Percentiles rank a stretch among this genome's conserved stretches.
Conservation (phyloP, 1,140 invertebrate genomes). For the Drosophila oshimai region DNA sequence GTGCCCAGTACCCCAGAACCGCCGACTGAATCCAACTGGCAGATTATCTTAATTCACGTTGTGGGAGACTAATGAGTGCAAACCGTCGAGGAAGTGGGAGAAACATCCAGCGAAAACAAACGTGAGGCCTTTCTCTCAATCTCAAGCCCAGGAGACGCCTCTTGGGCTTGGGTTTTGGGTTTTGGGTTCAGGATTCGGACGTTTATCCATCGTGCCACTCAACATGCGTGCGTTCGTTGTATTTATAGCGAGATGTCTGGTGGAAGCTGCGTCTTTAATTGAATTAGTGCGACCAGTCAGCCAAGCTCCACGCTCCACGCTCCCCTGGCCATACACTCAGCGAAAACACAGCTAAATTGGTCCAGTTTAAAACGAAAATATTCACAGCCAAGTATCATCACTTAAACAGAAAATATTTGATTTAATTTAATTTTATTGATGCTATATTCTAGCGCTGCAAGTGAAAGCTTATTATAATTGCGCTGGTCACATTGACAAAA, state of each 20-base stretch:
- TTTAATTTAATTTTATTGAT: no score
- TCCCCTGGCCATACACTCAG: not conserved
- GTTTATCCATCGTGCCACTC: constrained; percentile 58
- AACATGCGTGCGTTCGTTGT: constrained; percentile 59
- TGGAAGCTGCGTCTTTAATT: constrained; percentile 56
- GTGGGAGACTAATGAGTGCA: constrained; percentile 83
- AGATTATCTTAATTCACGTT: constrained; percentile 83
- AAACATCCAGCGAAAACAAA: constrained; percentile 30
- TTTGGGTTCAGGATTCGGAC: constrained; percentile 9
- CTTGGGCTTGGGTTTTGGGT: not conserved
- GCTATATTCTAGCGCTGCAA: no score
- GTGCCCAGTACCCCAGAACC: not conserved
- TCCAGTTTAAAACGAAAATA: no score
- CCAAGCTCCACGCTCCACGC: constrained; percentile 17
- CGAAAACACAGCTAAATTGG: not conserved
- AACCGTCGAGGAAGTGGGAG: constrained; percentile 48
- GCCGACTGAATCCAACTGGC: constrained; percentile 5
- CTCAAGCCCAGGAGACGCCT: constrained; percentile 25
- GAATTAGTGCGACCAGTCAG: constrained; percentile 66
- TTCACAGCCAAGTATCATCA: no score
- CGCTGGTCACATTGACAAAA: no score
- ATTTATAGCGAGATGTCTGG: constrained; percentile 8
- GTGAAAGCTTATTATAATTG: no score
- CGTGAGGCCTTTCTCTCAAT: constrained; percentile 67
- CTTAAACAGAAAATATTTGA: no score